Evolutionary conservation across 2,888 invertebrate genomes (phyloP), one percentile per base, ranked within the genome.

Genomic region (Gymnosoma rotundatum): DNA sequence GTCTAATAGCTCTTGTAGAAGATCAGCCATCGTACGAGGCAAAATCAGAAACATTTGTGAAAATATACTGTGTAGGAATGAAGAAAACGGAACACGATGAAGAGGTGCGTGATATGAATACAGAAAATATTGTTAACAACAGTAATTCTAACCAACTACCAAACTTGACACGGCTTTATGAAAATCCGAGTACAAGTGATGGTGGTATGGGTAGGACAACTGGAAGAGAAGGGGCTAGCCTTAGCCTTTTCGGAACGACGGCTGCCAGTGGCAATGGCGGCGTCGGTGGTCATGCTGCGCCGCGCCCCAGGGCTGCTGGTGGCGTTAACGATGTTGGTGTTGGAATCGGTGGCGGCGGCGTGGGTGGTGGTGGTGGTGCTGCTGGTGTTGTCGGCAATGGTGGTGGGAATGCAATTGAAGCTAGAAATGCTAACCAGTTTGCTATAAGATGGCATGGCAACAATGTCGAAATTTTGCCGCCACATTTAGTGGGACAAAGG

Each of bases 31-130:
- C 95, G 87, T 97, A 96, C 90, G 96, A 97, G 81, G 95, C 96
- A 84, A 95, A 96, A 85, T 97, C 97, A 90, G 98, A 98, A 93
- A 97, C 97, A 2, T 95, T 96, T 86, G 97, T 98, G 78, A 95
- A 97, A 88, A 93, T 99, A 16, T 99, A 98, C 92, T 98, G 99
- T 90, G 97, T 99, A 21, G 99, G 99, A 1, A 93, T 98, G 85
- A 94, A 95, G 89, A 93, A 97, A 88, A 96, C 96, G 90, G 96
- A 96, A 89, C 98, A 98, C 87, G 98, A 98, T 88, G 97, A 98
- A 91, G 96, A 95, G 93, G 96, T 95, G 88, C 88, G 89, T 91
- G 76, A 76, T 42, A 76, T 76, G 52, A 86, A 82, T 75, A 83
- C 60, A 38, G 86, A 86, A 64, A 83, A 54, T 66, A 38, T 72